Base-by-base conservation (phyloP, 2,888 invertebrate genomes). In the Caenorhabditis uteleia region DNA sequence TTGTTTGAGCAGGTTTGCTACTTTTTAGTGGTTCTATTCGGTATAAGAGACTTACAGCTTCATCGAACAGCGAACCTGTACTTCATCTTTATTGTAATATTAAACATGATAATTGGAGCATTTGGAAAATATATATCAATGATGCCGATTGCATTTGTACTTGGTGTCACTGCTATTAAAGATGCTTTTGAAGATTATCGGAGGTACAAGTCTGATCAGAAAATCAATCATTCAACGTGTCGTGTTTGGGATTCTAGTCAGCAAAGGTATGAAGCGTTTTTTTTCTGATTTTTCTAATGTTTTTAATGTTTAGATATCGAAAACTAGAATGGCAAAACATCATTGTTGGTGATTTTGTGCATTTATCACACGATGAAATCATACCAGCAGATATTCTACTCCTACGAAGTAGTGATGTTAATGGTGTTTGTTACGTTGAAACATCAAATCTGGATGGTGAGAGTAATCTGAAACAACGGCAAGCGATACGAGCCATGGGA, bases 41-140 rank as follows among this genome's bases (percentile, higher is more conserved):
- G 26, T 12, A 25, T 20, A 44, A 44, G 16, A 14, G 12, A 44
- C 44, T 58, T 70, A 27, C 95, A 97, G 87, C 95, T 95, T 85
- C 95, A 95, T 86, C 89, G 95, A 59, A 91, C 94, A 82, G 95
- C 95, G 70, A 97, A 97, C 87, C 88, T 97, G 83, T 95, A 95
- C 87, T 97, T 97, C 86, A 91, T 95, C 83, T 92, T 93, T 84
- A 94, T 95, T 84, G 93, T 95, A 79, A 86, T 94, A 77, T 88
- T 95, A 70, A 95, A 95, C 86, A 95, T 93, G 93, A 90, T 95
- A 83, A 91, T 94, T 23, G 68, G 68, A 25, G 73, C 74, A 10
- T 77, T 71, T 27, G 77, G 77, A 40, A 67, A 65, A 29, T 72
- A 72, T 50, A 60, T 76, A n/a, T 69, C 73, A 2, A 53, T 93